Evolutionary conservation across 2,888 invertebrate genomes (phyloP), one percentile per base, ranked within the genome.

Genomic region (Mactromeris polynyma): DNA sequence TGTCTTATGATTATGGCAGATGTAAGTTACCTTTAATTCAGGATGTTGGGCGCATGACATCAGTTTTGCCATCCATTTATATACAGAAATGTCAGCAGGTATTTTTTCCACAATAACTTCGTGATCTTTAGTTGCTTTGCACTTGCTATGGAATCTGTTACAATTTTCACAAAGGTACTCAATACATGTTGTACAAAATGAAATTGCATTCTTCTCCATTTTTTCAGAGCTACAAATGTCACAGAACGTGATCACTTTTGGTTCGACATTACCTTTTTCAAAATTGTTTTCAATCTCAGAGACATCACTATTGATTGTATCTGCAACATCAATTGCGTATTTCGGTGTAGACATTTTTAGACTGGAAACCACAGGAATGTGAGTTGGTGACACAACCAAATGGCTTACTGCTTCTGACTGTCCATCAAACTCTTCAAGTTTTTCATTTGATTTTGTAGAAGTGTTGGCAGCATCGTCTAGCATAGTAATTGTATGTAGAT

Each of bases 111-210:
- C 84, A n/a, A 87, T 73, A 4, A 89, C 40, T 2, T 46, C 64
- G 69, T 89, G 89, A 38, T 38, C 31, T 38, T 87, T 81, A 6
- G 87, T 89, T 14, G 79, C 58, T 69, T 89, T 89, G 46, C 81
- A 78, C 79, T 85, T 89, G 31, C 64, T 86, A 73, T 89, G 89
- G 7, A 82, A 64, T 19, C 84, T 64, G 17, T 69, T 36, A 51
- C 89, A 89, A 9, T 42, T 31, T 85, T 82, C 54, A 80, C 89
- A 89, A 4, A 89, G 51, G 82, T 89, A 89, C 51, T 89, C 89
- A 9, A 85, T 69, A 80, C 89, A 89, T 33, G 42, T 42, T 2
- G 87, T 79, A 80, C 89, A 89, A 78, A 87, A 89, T 33, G 82
- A 84, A 46, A 69, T 36, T 3, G 81, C 82, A 17, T 2, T 21